Evolutionary conservation across 2,888 invertebrate species (phyloP), one percentile per base, ranked within the genome.

Genomic region (Linnaemya vulpina): DNA sequence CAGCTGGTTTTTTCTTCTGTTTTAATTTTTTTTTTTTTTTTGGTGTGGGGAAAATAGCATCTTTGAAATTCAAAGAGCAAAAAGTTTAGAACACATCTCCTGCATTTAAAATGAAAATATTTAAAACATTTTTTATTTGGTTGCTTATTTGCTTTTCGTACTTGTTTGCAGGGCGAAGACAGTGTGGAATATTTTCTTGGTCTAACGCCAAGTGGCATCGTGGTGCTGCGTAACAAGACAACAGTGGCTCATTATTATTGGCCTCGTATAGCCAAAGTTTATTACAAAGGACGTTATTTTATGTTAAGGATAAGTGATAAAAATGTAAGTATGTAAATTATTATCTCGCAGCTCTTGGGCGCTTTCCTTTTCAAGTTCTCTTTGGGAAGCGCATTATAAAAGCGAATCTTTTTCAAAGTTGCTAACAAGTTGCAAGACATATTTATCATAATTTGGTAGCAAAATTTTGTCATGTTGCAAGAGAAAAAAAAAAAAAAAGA

Each of bases 161-260:
- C 10, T 49, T 70, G 40, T 49, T 88, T 92, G 43, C 93, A 98
- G 98, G 98, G 98, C 84, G 98, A 98, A 94, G 98, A 98, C 93
- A 98, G 97, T 91, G 97, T 98, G 86, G 98, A 98, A 92, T 98
- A 98, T 93, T 98, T 97, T 93, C 94, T 99, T 91, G 98, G 98
- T 83, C 93, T 99, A 90, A 98, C 98, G 88, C 98, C 98, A 81
- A 98, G 98, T 92, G 98, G 98, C 86, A 96, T 99, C 91, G 96
- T 98, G 91, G 96, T 99, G 84, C 94, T 98, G 90, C 95, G 98
- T 89, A 98, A 98, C 93, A 98, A 98, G 94, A 96, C 96, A 92
- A 98, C 98, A 93, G 98, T 98, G 87, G 98, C 98, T 89, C 98
- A 98, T 94, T 98, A 99, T 94, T 98, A 98, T 94, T 99, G 99